A percentile compares a stretch with the other conserved stretches of the same genome.
These are phyloP conservation scores for Platypus cylindrus DNA, from an alignment of 2,888 invertebrate genomes.

Conservation along the genomic window DNA sequence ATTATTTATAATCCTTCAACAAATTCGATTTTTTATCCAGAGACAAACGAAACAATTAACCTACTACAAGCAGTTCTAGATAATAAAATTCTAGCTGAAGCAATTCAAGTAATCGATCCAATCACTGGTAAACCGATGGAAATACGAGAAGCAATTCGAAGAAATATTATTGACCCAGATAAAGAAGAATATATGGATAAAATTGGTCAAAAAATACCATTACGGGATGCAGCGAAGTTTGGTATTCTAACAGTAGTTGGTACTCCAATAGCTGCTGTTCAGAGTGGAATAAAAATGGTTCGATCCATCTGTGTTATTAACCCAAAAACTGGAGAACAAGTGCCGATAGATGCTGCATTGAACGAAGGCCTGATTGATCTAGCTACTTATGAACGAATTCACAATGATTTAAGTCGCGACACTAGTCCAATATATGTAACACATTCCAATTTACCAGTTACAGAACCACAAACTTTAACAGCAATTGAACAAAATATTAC, in stretches of 20 bases:
- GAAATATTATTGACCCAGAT: slow-evolving; percentile 59
- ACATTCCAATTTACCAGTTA: background rate
- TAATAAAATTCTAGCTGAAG: slow-evolving; percentile 54
- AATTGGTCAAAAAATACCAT: slow-evolving; percentile 50
- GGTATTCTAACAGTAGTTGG: slow-evolving; percentile 67
- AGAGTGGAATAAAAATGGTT: slow-evolving; percentile 54
- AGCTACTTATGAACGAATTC: slow-evolving; percentile 40
- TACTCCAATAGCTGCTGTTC: slow-evolving; percentile 59
- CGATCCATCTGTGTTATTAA: slow-evolving; percentile 50
- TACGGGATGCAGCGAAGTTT: slow-evolving; percentile 63
- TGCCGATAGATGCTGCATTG: slow-evolving; percentile 71
- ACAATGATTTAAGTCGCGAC: slow-evolving; percentile 37
- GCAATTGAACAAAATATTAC: slow-evolving; percentile 2
- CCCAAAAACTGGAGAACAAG: slow-evolving; percentile 66
- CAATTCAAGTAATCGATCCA: slow-evolving; percentile 60
- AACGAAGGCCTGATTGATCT: slow-evolving; percentile 59
- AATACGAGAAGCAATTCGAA: slow-evolving; percentile 62
- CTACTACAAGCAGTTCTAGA: slow-evolving; percentile 64
- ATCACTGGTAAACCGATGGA: slow-evolving; percentile 51
- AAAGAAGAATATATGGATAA: slow-evolving; percentile 57
- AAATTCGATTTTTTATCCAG: slow-evolving; percentile 59
- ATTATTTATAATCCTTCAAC: slow-evolving; percentile 69
- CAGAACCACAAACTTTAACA: background rate
- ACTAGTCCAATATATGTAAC: too few species aligned
- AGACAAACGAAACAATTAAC: slow-evolving; percentile 56